Base-by-base conservation (phyloP, 2,888 invertebrate genomes). In the Lordiphosa andalusiaca region DNA sequence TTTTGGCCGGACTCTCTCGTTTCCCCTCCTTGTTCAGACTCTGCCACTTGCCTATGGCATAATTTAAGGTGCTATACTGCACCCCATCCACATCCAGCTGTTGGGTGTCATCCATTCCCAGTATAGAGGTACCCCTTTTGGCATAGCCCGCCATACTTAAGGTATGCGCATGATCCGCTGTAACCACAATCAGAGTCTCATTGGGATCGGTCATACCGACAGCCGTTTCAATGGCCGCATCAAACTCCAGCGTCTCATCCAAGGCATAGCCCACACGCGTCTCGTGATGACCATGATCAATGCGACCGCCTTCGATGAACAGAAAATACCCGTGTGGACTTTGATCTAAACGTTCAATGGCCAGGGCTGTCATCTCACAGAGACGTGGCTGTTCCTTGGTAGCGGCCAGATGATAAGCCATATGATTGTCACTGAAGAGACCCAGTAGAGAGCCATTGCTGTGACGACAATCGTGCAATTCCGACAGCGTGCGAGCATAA, bases 121-220 rank as follows among this genome's bases (percentile, higher is more conserved):
- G 86, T 44, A 93, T 91, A 49, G 91, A 82, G 10, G 88, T 89
- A 9, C 92, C 93, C 40, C 88, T 78, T 1, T 54, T 90, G 0
- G 95, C 93, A 74, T 95, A 95, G 0, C 95, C 95, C 13, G 93
- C 92, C 49, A 94, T 91, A 0, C 92, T 92, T 92, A 95, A 92
- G 0, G 94, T 93, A 72, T 95, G 95, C 0, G 94, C 92, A 85
- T 95, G 95, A 87, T 95, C 95, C 0, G 95, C 91, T 0, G 94
- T 94, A 6, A 94, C 95, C 0, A 96, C 92, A 19, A 96, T 93
- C 2, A 97, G 89, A 0, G 96, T 96, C 16, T 96, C 95, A 9
- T 92, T 87, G 6, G 89, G 87, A 48, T 89, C 90, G 0, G 93
- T 93, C 74, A 94, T 81, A 3, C 90, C 86, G 58, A 90, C 78